These are phyloP conservation scores for Circaetus gallicus DNA, from an alignment of 2,113 vertebrate genomes.

Conservation along the genomic window DNA sequence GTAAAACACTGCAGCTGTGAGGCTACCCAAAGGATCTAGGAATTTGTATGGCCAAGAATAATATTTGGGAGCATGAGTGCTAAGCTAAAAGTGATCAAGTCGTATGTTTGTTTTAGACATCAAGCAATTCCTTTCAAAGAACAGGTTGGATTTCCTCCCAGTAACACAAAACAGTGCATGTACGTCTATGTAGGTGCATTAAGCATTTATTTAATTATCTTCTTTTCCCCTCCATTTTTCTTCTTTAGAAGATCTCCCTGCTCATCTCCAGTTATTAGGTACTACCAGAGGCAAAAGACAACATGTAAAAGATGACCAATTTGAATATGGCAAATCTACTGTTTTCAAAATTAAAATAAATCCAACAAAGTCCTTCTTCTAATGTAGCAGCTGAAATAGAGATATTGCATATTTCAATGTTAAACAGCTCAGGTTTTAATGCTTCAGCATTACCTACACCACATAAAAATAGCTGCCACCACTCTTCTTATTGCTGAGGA, in stretches of 20 bases:
- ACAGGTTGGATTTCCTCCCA: not conserved
- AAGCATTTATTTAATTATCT: not conserved
- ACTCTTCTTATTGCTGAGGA: not conserved
- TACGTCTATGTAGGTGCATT: not conserved
- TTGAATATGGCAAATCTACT: not conserved
- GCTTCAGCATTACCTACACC: not conserved
- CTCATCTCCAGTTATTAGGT: not conserved
- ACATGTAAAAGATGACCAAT: not conserved
- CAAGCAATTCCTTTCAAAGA: not conserved
- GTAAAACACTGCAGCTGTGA: not conserved
- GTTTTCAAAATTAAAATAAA: not conserved
- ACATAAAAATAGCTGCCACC: not conserved
- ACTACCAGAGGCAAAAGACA: not conserved
- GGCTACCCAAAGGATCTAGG: not conserved
- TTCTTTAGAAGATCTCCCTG: not conserved
- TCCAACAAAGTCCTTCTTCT: not conserved
- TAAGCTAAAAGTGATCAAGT: not conserved
- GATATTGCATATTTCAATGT: not conserved
- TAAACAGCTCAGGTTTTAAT: not conserved
- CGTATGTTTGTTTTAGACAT: not conserved
- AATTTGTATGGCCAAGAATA: not conserved
- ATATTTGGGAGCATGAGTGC: accelerated
- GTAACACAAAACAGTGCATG: not conserved
- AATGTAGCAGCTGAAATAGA: not conserved
- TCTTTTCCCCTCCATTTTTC: not conserved